Evolutionary conservation across 2,797 vertebrate species (phyloP), one percentile per base, ranked within the genome.

Genomic region (Chiloscyllium punctatum): DNA sequence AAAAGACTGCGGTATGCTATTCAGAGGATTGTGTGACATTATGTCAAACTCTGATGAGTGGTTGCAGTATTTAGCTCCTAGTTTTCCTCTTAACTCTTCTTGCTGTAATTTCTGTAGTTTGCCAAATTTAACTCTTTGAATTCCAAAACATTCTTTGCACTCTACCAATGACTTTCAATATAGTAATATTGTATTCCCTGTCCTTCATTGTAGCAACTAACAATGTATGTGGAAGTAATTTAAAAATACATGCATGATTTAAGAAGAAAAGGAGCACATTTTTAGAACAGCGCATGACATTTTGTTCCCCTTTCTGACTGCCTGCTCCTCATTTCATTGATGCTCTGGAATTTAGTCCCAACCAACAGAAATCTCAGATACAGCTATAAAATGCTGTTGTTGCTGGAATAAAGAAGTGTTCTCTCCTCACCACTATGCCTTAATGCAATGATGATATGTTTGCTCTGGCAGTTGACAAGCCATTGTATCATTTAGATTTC

Each of bases 391-490:
- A 95, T 74, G 69, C 69, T 33, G 48, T 53, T 94, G 71, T 53
- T n/a, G 48, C 69, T 16, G 21, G 72, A 53, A 74, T 72, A 77
- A 74, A 48, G 57, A 69, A 69, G 37, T 72, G 13, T 77, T 94
- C 69, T 18, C 30, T 57, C 94, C 69, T 95, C 94, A 77, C 97
- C 97, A 96, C 97, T 97, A 97, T 97, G 98, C 98, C 98, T 98
- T 99, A 99, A 99, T 99, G 98, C 98, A 98, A 98, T 99, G 98
- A 99, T 99, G 99, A 98, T 98, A 99, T 97, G 98, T 98, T 99
- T 98, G 98, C 97, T 97, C 97, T 98, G 96, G 98, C 97, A 98
- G 98, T 98, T 99, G 99, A 99, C 98, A 98, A 98, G 98, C 97
- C 98, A 98, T 97, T 97, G 98, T 98, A 98, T 99, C 98, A 98